A percentile compares a stretch with the other conserved stretches of the same genome.
phyloP scores from a whole-genome alignment of 2,888 invertebrate genomes.

The Dolichopus griseipennis region DNA sequence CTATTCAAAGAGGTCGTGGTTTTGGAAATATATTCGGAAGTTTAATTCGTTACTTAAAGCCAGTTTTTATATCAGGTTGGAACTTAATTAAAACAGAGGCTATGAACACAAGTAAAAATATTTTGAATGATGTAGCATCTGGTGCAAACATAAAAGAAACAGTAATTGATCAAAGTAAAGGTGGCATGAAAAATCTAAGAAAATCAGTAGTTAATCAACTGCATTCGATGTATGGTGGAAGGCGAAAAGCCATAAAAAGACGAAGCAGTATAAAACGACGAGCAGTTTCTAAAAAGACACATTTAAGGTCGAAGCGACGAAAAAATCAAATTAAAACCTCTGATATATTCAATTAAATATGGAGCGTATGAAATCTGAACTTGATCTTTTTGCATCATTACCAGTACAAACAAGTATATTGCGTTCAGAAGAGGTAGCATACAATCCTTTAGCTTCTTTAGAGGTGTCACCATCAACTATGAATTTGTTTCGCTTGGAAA shows the following conservation, averaged over 20 bases:
- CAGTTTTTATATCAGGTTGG: background rate
- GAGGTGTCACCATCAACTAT: background rate
- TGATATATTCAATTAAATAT: background rate
- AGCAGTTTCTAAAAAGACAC: background rate
- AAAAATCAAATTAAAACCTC: background rate
- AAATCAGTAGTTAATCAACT: conserved; percentile 7
- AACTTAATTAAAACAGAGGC: background rate
- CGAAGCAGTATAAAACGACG: too few relatives aligned
- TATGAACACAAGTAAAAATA: background rate
- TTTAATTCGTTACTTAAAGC: background rate
- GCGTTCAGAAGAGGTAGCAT: background rate
- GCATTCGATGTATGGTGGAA: conserved; percentile 5
- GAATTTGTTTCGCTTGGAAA: conserved; percentile 6
- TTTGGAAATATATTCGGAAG: conserved; percentile 10
- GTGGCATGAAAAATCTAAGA: conserved; percentile 2
- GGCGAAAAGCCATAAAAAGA: background rate
- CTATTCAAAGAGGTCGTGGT: conserved; percentile 2
- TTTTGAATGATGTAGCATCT: background rate
- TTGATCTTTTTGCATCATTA: conserved; percentile 3
- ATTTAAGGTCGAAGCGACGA: background rate
- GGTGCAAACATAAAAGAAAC: background rate
- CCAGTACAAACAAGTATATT: conserved; percentile 9
- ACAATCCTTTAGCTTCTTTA: conserved; percentile 1
- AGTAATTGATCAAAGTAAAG: background rate
- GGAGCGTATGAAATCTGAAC: conserved; percentile 10